Evolutionary conservation across 1,140 invertebrate species (phyloP), one percentile per base, ranked within the genome.

Genomic region (Pseudomyrmex flavicornis): DNA sequence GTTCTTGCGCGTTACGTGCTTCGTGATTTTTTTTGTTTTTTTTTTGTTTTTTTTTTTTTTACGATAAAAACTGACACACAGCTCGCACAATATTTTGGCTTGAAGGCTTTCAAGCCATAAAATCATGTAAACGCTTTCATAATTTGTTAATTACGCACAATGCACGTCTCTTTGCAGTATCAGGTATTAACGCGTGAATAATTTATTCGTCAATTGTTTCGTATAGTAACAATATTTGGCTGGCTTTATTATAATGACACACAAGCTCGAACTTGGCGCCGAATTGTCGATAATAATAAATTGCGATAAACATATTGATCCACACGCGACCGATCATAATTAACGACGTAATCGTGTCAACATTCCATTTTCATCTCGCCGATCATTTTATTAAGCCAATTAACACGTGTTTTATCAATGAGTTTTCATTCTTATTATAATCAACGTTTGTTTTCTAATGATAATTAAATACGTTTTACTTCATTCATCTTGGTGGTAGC

Each of bases 271-370:
- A 87, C 86, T 86, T 72, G 52, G 44, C 48, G 54, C 17, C 35
- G 20, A 52, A n/a, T 52, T 26, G 74, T 46, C 68, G 76, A 77
- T 88, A 85, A 88, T 88, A 87, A 88, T 88, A 88, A 73, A 82
- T 75, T 58, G 56, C 56, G 52, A 80, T 80, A 70, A 79, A 72
- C 66, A 62, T 85, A 87, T 88, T 59, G 87, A 82, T 85, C 48
- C 13, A 35, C 13, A 35, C 35, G 17, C 59, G n/a, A 12, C 59
- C 50, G 46, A 52, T 48, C 46, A 58, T 20, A 66, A 83, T 75
- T 62, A 68, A 66, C 66, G 59, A 83, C 52, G 22, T 54, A 48
- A 83, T 58, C 17, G 48, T 26, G 63, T 50, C 44, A 65, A 65
- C 22, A 22, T 82, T 61, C 44, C 35, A 82, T 86, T 86, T 73